phyloP scores from a whole-genome alignment of 2,888 invertebrate species.

The Polyploca ridens region DNA sequence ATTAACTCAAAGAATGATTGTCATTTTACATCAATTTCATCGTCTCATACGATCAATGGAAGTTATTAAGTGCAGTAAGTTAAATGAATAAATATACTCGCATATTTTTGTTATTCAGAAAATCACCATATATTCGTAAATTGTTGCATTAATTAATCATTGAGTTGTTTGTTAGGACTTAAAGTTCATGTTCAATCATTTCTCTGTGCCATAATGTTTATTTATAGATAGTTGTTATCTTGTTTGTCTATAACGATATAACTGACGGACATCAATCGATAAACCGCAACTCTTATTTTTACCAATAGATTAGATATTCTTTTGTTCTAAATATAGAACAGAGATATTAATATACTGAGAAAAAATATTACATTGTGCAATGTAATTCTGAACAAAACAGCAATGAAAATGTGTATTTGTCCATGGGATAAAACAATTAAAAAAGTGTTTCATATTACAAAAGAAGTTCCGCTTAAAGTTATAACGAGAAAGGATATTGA shows the following conservation, averaged over 20 bases:
- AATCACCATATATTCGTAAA: too few relatives aligned
- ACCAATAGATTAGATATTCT: not conserved
- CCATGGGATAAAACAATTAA: not conserved
- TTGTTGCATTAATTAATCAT: not conserved
- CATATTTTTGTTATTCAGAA: too few relatives aligned
- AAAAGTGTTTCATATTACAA: conserved; percentile 8
- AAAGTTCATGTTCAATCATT: not conserved
- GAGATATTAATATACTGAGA: not conserved
- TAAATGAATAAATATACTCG: too few relatives aligned
- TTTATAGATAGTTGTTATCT: not conserved
- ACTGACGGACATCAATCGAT: not conserved
- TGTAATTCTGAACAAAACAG: not conserved
- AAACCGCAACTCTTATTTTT: not conserved
- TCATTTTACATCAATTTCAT: too few relatives aligned
- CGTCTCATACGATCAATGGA: too few relatives aligned
- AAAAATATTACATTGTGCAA: not conserved
- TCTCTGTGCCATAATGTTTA: not conserved
- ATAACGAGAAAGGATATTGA: conserved; percentile 6
- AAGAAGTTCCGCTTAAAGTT: not conserved
- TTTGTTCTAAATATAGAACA: not conserved
- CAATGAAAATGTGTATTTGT: not conserved
- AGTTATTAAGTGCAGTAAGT: too few relatives aligned
- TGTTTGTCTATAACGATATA: not conserved
- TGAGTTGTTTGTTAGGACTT: not conserved
- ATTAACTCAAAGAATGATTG: too few relatives aligned